A percentile compares a stretch with the other conserved stretches of the same genome.
These are phyloP conservation scores for Tridacna gigas DNA, from an alignment of 2,888 invertebrate genomes.

Conservation along the genomic window DNA sequence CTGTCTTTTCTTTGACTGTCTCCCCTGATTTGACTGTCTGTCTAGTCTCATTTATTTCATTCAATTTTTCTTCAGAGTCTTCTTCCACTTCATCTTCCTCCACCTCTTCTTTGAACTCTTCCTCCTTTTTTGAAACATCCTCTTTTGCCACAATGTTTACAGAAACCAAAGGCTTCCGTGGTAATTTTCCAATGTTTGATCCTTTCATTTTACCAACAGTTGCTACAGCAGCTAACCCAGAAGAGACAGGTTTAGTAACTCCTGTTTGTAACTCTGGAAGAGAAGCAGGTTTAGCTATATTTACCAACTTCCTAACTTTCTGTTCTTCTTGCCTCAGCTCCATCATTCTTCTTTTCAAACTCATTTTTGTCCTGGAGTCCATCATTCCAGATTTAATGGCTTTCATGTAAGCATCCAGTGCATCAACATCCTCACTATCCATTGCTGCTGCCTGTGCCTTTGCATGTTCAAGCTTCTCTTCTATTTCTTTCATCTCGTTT, in stretches of 20 bases:
- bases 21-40: neutral
- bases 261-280: constrained; percentile 78
- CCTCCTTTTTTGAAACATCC: constrained; percentile 4
- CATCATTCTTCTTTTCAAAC: constrained; percentile 87
- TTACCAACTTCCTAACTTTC: constrained; percentile 90
- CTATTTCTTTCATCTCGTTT: constrained; percentile 87
- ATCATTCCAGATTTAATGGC: constrained; percentile 85
- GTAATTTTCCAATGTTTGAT: constrained; percentile 21
- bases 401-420: constrained; percentile 93
- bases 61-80: constrained; percentile 1
- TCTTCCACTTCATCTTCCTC: constrained; percentile 63
- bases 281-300: constrained; percentile 87
- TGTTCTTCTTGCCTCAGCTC: constrained; percentile 90
- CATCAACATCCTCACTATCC: constrained; percentile 88
- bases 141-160: constrained; percentile 56
- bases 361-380: constrained; percentile 85
- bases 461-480: constrained; percentile 86
- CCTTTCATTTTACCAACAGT: constrained; percentile 61
- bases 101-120: constrained; percentile 61
- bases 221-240: constrained; percentile 36
- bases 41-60: neutral
- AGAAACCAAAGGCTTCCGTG: constrained; percentile 39
- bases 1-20: neutral
- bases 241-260: constrained; percentile 3
- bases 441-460: constrained; percentile 77